These are phyloP conservation scores for Stegana nigrithorax DNA, from an alignment of 2,888 invertebrate species.

Conservation along the genomic window DNA sequence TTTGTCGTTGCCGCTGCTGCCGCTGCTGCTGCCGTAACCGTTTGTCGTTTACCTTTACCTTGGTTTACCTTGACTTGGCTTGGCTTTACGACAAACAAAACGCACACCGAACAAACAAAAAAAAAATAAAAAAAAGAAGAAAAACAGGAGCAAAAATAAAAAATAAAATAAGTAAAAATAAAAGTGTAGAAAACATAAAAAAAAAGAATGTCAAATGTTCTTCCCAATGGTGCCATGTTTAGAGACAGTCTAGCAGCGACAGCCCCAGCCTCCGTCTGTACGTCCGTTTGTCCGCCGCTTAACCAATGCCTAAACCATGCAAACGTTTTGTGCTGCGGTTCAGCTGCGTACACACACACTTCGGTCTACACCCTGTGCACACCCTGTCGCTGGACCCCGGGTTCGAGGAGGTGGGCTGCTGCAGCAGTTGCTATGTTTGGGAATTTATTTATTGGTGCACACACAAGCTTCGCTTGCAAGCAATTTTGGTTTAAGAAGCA, in stretches of 20 bases:
- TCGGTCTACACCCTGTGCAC: no score
- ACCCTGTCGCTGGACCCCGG: no score
- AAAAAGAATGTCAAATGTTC: constrained; percentile 6
- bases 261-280: no score
- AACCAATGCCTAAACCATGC: no score
- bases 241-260: no score
- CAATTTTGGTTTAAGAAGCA: constrained; percentile 10
- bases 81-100: not conserved
- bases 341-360: not conserved
- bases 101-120: no score
- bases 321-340: not conserved
- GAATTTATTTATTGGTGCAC: constrained; percentile 42
- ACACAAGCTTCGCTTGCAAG: constrained; percentile 12
- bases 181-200: no score
- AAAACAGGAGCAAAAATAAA: no score
- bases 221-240: not conserved
- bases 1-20: constrained; percentile 21
- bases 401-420: no score
- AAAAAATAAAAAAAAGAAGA: no score
- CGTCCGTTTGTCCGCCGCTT: not conserved
- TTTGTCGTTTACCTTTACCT: constrained; percentile 2
- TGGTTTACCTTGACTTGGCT: not conserved
- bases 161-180: no score
- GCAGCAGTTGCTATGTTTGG: constrained; percentile 35
- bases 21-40: not conserved